A percentile compares a stretch with the other conserved stretches of the same genome.
phyloP scores from a whole-genome alignment of 2,797 vertebrate genomes.

The Acanthurus tractus region DNA sequence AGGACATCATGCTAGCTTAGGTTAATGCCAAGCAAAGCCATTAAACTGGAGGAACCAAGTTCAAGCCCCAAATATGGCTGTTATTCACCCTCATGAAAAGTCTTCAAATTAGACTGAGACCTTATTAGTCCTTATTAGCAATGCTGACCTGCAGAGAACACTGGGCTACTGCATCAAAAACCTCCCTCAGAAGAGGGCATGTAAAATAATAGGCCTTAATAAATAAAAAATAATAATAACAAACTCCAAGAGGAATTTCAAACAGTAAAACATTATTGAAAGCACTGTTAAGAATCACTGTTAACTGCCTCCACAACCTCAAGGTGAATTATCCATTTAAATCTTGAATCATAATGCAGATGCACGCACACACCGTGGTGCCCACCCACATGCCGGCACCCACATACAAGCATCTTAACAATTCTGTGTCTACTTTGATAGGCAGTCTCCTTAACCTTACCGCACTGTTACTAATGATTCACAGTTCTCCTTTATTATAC shows the following conservation, averaged over 20 bases:
- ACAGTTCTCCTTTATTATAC: conserved; percentile 56
- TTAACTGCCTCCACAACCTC: conserved; percentile 27
- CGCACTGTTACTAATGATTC: conserved; percentile 70
- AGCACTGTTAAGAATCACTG: conserved; percentile 1
- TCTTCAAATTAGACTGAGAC: conserved; percentile 37
- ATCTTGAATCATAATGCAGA: conserved; percentile 41
- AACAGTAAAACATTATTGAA: conserved; percentile 32
- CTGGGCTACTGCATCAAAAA: conserved; percentile 5
- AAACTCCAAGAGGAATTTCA: conserved; percentile 23
- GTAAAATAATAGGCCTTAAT: too few species aligned
- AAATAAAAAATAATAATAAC: conserved; percentile 1
- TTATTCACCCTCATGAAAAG: conserved; percentile 44
- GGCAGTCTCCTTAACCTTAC: conserved; percentile 67
- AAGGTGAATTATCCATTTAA: conserved; percentile 55
- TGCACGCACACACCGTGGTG: conserved; percentile 20
- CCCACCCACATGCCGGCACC: conserved; percentile 15
- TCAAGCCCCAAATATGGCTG: conserved; percentile 35
- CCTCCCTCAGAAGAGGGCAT: not conserved
- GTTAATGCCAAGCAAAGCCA: conserved; percentile 18
- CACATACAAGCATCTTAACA: conserved; percentile 41
- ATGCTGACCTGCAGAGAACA: conserved; percentile 39
- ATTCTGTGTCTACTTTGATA: conserved; percentile 59
- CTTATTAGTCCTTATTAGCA: conserved; percentile 28
- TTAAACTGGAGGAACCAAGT: conserved; percentile 29
- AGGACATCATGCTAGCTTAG: not conserved